Conservation (phyloP, 2,888 invertebrate species). For the Bedellia somnulentella region DNA sequence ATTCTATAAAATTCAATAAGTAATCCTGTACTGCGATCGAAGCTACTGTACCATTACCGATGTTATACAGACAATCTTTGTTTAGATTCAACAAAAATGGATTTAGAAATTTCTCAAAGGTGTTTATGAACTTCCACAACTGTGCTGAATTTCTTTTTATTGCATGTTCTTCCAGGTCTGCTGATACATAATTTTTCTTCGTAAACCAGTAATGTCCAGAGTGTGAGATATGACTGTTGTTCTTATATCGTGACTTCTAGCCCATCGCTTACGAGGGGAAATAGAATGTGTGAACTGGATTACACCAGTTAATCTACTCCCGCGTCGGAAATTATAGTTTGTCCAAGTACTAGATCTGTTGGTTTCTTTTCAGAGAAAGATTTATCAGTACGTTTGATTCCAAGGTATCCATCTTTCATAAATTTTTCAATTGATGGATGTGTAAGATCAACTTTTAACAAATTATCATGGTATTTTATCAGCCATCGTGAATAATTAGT, state of each 20-base stretch:
- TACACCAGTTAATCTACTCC: conserved; percentile 16
- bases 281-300: conserved; percentile 12
- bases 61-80: conserved; percentile 8
- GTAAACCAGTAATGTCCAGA: conserved; percentile 11
- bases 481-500: conserved; percentile 13
- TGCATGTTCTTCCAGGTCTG: conserved; percentile 10
- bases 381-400: conserved; percentile 5
- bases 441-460: conserved; percentile 5
- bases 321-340: conserved; percentile 23
- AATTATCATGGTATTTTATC: conserved; percentile 11
- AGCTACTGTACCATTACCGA: conserved; percentile 9
- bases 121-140: conserved; percentile 7
- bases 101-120: conserved; percentile 8
- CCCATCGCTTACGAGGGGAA: conserved; percentile 13
- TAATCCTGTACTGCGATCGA: conserved; percentile 5
- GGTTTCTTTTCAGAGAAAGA: conserved; percentile 6
- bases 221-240: conserved; percentile 12
- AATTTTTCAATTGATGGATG: conserved; percentile 1
- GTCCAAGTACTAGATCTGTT: conserved; percentile 15
- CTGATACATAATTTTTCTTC: conserved; percentile 13
- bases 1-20: conserved; percentile 5
- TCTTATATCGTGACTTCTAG: conserved; percentile 12
- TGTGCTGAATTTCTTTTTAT: conserved; percentile 7
- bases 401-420: conserved; percentile 3
- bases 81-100: conserved; percentile 7